phyloP scores from a whole-genome alignment of 2,797 vertebrate genomes.

The Helostoma temminkii region DNA sequence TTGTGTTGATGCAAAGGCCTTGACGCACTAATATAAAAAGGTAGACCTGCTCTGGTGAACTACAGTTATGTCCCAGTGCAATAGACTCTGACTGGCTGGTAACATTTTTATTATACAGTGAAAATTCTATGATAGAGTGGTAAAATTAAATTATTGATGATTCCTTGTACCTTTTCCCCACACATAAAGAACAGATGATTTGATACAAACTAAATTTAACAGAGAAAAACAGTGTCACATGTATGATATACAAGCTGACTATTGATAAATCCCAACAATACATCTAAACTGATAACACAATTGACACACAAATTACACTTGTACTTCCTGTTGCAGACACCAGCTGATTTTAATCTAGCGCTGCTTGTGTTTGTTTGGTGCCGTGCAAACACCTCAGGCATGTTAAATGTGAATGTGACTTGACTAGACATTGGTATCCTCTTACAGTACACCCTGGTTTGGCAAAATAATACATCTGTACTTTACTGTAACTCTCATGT shows the following conservation, averaged over 20 bases:
- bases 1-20: no score
- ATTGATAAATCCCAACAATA: constrained; percentile 7
- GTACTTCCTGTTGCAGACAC: constrained; percentile 25
- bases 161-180: constrained; percentile 5
- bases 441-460: no score
- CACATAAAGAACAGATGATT: constrained; percentile 2
- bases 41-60: no score
- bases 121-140: background rate
- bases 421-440: background rate
- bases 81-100: no score
- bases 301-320: constrained; percentile 35
- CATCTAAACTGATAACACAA: constrained; percentile 36
- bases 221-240: constrained; percentile 9
- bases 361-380: constrained; percentile 24
- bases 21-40: no score
- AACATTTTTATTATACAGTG: background rate
- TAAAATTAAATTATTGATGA: background rate
- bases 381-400: background rate
- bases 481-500: background rate
- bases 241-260: background rate
- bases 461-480: no score
- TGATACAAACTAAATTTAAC: constrained; percentile 27
- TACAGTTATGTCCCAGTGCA: no score
- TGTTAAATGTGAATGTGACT: background rate
- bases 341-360: constrained; percentile 32